Percentiles rank a stretch among this genome's conserved stretches.
Conservation (phyloP, 2,113 vertebrate species). For the Isurus oxyrinchus region DNA sequence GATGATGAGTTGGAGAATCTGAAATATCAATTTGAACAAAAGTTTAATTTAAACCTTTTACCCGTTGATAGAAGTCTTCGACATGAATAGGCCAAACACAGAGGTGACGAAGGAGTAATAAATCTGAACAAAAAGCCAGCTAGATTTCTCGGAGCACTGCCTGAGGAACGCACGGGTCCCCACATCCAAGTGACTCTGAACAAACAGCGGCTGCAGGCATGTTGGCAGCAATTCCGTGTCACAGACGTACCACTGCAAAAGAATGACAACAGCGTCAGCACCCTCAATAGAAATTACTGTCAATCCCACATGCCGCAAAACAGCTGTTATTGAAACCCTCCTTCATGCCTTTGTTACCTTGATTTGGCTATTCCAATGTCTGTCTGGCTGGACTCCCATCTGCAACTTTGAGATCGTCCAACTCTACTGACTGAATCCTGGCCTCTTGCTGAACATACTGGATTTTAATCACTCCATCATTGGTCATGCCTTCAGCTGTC, state of each 20-base stretch:
- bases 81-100: constrained; percentile 86
- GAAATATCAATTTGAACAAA: neutral
- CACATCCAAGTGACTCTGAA: constrained; percentile 83
- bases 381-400: neutral
- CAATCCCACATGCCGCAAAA: neutral
- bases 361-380: neutral
- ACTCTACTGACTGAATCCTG: neutral
- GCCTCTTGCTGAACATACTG: too few relatives aligned
- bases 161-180: constrained; percentile 82
- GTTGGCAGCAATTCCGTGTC: constrained; percentile 77
- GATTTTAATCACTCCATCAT: too few relatives aligned
- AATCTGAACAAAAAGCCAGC: constrained; percentile 93
- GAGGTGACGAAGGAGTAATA: constrained; percentile 90
- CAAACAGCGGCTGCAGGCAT: constrained; percentile 67
- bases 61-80: constrained; percentile 97
- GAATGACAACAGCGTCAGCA: constrained; percentile 41
- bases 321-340: neutral
- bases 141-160: constrained; percentile 85
- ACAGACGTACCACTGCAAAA: constrained; percentile 82
- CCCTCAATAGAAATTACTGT: constrained; percentile 31
- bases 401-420: neutral
- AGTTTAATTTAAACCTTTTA: constrained; percentile 52
- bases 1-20: neutral
- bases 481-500: too few relatives aligned
- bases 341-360: neutral